Evolutionary conservation across 2,113 vertebrate species (phyloP), one percentile per base, ranked within the genome.

Genomic region (Chlorodrepanis virens): DNA sequence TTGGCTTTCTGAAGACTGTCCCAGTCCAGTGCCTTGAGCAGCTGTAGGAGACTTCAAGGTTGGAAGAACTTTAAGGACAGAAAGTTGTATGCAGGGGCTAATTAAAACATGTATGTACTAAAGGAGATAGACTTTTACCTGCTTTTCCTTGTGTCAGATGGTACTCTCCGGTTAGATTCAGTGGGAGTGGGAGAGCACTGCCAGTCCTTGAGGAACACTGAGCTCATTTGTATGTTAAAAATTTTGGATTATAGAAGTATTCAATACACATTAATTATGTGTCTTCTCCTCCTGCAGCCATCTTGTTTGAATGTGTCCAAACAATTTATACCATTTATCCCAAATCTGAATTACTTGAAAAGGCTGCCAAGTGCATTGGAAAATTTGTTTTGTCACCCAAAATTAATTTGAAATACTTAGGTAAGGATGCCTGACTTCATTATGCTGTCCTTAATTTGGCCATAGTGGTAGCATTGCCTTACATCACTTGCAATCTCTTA

Each of bases 341-440:
- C 25, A 99, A 99, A 94, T 97, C 98, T 19, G 98, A 99, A 63
- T 98, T 99, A 87, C 97, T 99, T 98, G 99, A 99, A 97, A 99
- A 99, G 89, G 99, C 99, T 82, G 99, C 99, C 70, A 99, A 98
- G 93, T 99, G 99, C 97, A 99, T 99, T 83, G 99, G 99, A 69
- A 99, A 99, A 97, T 99, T 99, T 98, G 98, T 99, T 95, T 94
- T 99, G 65, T 99, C 99, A 53, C 98, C 98, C 47, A 99, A 99
- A 98, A 99, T 99, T 95, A 99, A 99, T 97, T 98, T 99, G 39
- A 99, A 99, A 90, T 99, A 99, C 96, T 98, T 99, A 65, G 99
- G 99, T 99, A 98, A 98, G 95, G 98, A 85, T 83, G 24, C 24
- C 11, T 56, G 42, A 9, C 89, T 90, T 69, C 63, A 61, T n/a